Percentiles rank a stretch among this genome's conserved stretches.
Conservation (phyloP, 2,888 invertebrate genomes). For the Hirtodrosophila alboralis region DNA sequence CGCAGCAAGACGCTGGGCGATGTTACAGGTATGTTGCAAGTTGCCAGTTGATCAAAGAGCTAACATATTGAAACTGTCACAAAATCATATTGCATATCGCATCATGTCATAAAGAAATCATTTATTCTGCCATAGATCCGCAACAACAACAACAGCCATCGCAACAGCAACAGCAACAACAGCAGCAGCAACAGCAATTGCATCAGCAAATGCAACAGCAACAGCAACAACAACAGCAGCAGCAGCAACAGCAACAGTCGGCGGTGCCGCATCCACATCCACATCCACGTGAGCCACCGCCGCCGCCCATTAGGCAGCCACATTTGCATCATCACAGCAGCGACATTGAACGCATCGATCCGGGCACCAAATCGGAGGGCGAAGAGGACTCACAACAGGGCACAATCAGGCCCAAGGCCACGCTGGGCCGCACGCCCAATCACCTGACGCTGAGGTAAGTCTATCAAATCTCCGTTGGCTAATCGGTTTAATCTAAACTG, state of each 20-base stretch:
- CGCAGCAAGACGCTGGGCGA: slow-evolving; percentile 97
- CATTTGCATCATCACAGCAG: slow-evolving; percentile 84
- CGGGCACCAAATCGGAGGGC: slow-evolving; percentile 93
- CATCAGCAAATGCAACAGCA: slow-evolving; percentile 29
- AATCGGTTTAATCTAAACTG: not conserved
- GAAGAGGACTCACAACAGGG: slow-evolving; percentile 91
- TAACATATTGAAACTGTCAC: slow-evolving; percentile 18
- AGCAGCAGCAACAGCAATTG: slow-evolving; percentile 40
- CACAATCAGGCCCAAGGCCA: slow-evolving; percentile 87
- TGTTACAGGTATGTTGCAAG: slow-evolving; percentile 86
- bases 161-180: slow-evolving; percentile 40
- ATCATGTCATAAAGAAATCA: slow-evolving; percentile 69
- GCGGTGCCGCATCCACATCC: slow-evolving; percentile 47
- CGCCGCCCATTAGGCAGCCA: slow-evolving; percentile 80
- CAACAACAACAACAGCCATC: slow-evolving; percentile 50
- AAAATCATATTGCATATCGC: slow-evolving; percentile 18
- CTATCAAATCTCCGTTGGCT: slow-evolving; percentile 8
- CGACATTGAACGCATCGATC: slow-evolving; percentile 87
- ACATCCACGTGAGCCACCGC: slow-evolving; percentile 77
- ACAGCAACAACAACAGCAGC: slow-evolving; percentile 27
- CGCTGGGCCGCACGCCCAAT: slow-evolving; percentile 95
- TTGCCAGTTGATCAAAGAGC: slow-evolving; percentile 3
- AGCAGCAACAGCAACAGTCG: slow-evolving; percentile 32
- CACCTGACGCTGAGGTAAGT: slow-evolving; percentile 92
- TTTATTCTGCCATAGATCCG: slow-evolving; percentile 81